These are phyloP conservation scores for Holocentrus rufus DNA, from an alignment of 2,797 vertebrate genomes.

Conservation along the genomic window DNA sequence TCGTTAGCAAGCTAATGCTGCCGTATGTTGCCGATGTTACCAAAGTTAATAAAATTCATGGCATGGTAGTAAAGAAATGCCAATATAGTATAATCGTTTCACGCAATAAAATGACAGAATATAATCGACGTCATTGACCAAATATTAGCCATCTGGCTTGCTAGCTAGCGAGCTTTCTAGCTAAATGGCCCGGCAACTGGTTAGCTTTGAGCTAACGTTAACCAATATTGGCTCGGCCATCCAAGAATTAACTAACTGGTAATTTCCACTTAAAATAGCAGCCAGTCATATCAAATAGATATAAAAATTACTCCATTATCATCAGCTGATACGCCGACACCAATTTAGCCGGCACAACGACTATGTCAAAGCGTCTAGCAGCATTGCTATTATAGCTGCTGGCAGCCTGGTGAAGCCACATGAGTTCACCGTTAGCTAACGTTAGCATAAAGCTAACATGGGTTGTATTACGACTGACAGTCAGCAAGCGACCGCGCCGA, in stretches of 20 bases:
- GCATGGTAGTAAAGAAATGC: not conserved
- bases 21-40: constrained; percentile 49
- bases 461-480: constrained; percentile 42
- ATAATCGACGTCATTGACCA: not conserved
- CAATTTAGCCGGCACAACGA: rapidly evolving
- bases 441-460: constrained; percentile 44
- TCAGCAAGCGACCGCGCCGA: constrained; percentile 27
- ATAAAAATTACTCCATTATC: not conserved
- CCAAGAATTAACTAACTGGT: not conserved
- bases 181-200: constrained; percentile 39
- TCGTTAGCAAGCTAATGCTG: constrained; percentile 66
- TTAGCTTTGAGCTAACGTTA: constrained; percentile 48
- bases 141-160: not conserved
- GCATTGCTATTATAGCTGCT: not conserved
- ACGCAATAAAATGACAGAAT: rapidly evolving
- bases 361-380: not conserved
- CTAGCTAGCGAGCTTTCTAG: constrained; percentile 50
- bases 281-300: too few relatives aligned
- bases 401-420: constrained; percentile 51
- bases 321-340: not conserved
- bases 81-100: constrained; percentile 6
- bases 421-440: constrained; percentile 65
- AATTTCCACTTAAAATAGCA: not conserved
- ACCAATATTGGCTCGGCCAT: constrained; percentile 12
- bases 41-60: constrained; percentile 13